Base-by-base conservation (phyloP, 2,888 invertebrate species). In the Macroteleia sp. region DNA sequence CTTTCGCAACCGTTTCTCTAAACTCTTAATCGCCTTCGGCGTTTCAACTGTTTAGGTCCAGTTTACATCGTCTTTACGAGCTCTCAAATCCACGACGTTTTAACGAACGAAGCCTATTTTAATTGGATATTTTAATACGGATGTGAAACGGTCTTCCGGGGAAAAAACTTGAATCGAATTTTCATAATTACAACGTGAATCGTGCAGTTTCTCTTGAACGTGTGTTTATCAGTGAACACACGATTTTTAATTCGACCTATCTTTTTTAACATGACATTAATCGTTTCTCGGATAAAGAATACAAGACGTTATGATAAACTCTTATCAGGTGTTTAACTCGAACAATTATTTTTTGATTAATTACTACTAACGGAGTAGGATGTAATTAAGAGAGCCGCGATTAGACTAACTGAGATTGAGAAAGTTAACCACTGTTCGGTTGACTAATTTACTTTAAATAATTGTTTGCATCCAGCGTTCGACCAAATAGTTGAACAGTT, bases 11-110 rank as follows among this genome's bases (percentile, higher is more conserved):
- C n/a, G n/a, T n/a, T n/a, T n/a, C n/a, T n/a, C n/a, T n/a, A n/a
- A n/a, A n/a, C n/a, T n/a, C n/a, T n/a, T n/a, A n/a, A n/a, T n/a
- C n/a, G n/a, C n/a, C n/a, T n/a, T n/a, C n/a, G n/a, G n/a, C n/a
- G 44, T 42, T 19, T 52, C 67, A 54, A 32, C 67, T 42, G 66
- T 66, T 66, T 54, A 66, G 42, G 30, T 36, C 48, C 50, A 17
- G 25, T 61, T 70, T 61, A 59, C 30, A 30, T 20, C 44, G 32
- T 34, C 36, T 61, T 69, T 69, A 44, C 54, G 52, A 36, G 50
- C 59, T 3, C 10, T 32, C 48, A 30, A 42, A 44, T 17, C 3
- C 16, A 12, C 32, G 32, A 32, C 25, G 6, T n/a, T n/a, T n/a
- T n/a, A n/a, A n/a, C n/a, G n/a, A 25, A 25, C 3, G 25, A 6